phyloP scores from a whole-genome alignment of 2,888 invertebrate species.

The Apocheima hispidaria region DNA sequence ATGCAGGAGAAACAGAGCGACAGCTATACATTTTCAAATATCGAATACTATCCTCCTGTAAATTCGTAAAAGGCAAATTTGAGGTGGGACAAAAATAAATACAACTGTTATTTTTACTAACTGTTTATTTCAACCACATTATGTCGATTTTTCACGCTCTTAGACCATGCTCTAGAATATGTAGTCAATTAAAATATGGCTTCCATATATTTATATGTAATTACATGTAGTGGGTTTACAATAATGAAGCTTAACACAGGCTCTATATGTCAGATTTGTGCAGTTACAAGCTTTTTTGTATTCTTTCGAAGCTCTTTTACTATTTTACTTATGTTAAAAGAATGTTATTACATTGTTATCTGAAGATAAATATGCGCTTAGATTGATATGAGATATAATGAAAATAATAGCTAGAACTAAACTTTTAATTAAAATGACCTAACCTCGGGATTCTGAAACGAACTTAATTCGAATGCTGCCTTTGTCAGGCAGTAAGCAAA shows the following conservation, averaged over 20 bases:
- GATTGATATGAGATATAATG: not conserved
- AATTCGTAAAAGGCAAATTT: not conserved
- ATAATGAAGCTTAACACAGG: constrained; percentile 36
- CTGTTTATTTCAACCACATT: constrained; percentile 82
- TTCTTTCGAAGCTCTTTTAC: constrained; percentile 54
- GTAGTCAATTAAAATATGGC: constrained; percentile 41
- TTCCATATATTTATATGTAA: constrained; percentile 32
- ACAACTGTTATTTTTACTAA: constrained; percentile 70
- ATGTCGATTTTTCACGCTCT: constrained; percentile 51
- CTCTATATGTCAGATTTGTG: constrained; percentile 35
- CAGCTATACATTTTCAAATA: no score
- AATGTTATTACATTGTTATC: constrained; percentile 19
- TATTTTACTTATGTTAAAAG: constrained; percentile 44
- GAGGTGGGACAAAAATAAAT: constrained; percentile 50
- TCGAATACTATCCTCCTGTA: no score
- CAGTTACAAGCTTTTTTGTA: constrained; percentile 48
- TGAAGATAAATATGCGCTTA: constrained; percentile 27
- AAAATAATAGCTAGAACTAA: no score
- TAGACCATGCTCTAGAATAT: constrained; percentile 26
- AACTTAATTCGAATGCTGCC: no score
- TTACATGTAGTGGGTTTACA: constrained; percentile 40
- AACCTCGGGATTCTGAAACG: no score
- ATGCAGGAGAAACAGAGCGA: no score
- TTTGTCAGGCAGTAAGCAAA: no score
- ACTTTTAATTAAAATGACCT: no score